These are phyloP conservation scores for Synanthedon myopaeformis DNA, from an alignment of 2,888 invertebrate genomes.

Conservation along the genomic window DNA sequence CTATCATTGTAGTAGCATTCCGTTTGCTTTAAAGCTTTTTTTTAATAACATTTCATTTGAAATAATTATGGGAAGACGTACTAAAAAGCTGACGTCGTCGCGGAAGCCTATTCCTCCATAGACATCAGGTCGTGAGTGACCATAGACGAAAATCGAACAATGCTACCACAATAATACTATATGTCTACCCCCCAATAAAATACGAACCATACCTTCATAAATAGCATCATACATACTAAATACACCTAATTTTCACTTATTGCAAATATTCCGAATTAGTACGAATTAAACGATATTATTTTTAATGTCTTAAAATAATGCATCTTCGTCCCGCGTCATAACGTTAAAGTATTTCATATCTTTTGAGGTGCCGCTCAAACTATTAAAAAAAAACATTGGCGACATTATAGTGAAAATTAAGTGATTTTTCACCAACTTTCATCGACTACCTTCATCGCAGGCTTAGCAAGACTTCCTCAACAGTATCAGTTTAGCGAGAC, in stretches of 20 bases:
- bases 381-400: neutral
- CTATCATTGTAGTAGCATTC: conserved; percentile 56
- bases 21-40: conserved; percentile 1
- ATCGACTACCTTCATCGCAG: neutral
- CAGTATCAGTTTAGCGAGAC: conserved; percentile 28
- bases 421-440: neutral
- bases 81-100: neutral
- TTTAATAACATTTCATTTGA: neutral
- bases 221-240: neutral
- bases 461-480: conserved; percentile 9
- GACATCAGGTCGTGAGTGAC: neutral
- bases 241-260: neutral
- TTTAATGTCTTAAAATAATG: too few species aligned
- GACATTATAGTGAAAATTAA: neutral
- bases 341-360: too few species aligned
- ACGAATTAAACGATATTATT: too few species aligned
- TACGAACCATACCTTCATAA: neutral
- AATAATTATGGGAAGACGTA: neutral
- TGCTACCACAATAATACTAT: conserved; percentile 48
- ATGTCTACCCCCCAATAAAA: conserved; percentile 10
- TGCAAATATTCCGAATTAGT: neutral
- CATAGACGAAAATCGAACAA: conserved; percentile 11
- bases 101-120: neutral
- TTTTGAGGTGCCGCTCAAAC: too few species aligned
- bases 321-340: too few species aligned